Evolutionary conservation across 2,888 invertebrate species (phyloP), one percentile per base, ranked within the genome.

Genomic region (Pristionchus mayeri): DNA sequence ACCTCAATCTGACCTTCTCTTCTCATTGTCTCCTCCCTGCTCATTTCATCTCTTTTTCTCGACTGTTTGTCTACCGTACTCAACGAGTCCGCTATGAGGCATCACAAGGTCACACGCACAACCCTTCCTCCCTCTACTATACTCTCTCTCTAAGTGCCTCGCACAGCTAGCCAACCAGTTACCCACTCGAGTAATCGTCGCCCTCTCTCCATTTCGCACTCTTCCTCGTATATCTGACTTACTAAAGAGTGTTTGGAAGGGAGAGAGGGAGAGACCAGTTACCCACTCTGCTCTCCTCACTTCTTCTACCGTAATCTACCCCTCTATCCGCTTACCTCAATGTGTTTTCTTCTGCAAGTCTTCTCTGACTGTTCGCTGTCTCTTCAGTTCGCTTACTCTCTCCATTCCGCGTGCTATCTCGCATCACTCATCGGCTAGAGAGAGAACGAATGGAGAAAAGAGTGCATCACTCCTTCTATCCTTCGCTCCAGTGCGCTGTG

Each of bases 81-180:
- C 71, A 37, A 34, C n/a, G 21, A 50, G 48, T 30, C 78, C 78
- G 78, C 78, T 78, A 78, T n/a, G 37, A 52, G 54, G 52, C 84
- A 76, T 30, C 24, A 7, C 78, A 60, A 37, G 44, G 78, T 50
- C 50, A 78, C 63, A 34, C 34, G 18, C 54, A 21, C 76, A 57
- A 34, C 21, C 30, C 48, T 57, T 76, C 67, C 50, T 40, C 48
- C 67, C 37, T 67, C 37, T 37, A 52, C 52, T 13, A 48, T 48
- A 48, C 52, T 52, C 44, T 13, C 54, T 3, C 54, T 24, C 4
- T 57, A 57, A 57, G 54, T 57, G 54, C n/a, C 34, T 4, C 63
- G 34, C 34, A 57, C 57, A 57, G n/a, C 24, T 27, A 57, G 24
- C n/a, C 57, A 63, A 63, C 63, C 63, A 63, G 63, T 63, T 63